Conservation (phyloP, 1,140 invertebrate species). For the Scaptomyza graminum region DNA sequence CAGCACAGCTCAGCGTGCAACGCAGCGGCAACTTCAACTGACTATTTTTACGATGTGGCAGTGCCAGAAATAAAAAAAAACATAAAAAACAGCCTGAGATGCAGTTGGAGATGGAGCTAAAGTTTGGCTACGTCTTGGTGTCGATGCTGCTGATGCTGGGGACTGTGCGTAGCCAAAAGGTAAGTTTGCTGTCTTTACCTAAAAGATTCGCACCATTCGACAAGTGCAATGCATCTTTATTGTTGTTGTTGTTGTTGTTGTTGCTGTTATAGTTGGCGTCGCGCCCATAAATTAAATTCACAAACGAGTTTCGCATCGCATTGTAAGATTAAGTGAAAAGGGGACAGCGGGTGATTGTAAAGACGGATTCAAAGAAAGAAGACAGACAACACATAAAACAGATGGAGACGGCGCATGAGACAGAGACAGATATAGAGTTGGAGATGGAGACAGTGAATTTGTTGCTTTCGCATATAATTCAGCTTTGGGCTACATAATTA, state of each 20-base stretch:
- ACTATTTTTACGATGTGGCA: conserved; percentile 63
- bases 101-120: conserved; percentile 3
- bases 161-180: conserved; percentile 46
- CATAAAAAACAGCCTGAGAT: no score
- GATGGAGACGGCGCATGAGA: conserved; percentile 7
- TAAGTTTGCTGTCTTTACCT: conserved; percentile 32
- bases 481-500: conserved; percentile 82
- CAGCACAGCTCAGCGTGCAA: conserved; percentile 46
- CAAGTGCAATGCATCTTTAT: conserved; percentile 74
- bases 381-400: no score
- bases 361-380: neutral
- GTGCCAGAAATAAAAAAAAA: conserved; percentile 13
- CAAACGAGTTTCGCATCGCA: conserved; percentile 77
- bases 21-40: conserved; percentile 49
- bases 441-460: conserved; percentile 34
- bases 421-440: neutral
- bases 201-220: conserved; percentile 61
- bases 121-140: neutral
- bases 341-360: conserved; percentile 34
- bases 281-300: conserved; percentile 82
- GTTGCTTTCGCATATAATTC: conserved; percentile 81
- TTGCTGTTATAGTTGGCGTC: conserved; percentile 56
- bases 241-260: conserved; percentile 26
- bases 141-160: neutral
- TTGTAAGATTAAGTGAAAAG: conserved; percentile 70